phyloP scores from a whole-genome alignment of 2,113 vertebrate genomes.

The Mohoua ochrocephala region DNA sequence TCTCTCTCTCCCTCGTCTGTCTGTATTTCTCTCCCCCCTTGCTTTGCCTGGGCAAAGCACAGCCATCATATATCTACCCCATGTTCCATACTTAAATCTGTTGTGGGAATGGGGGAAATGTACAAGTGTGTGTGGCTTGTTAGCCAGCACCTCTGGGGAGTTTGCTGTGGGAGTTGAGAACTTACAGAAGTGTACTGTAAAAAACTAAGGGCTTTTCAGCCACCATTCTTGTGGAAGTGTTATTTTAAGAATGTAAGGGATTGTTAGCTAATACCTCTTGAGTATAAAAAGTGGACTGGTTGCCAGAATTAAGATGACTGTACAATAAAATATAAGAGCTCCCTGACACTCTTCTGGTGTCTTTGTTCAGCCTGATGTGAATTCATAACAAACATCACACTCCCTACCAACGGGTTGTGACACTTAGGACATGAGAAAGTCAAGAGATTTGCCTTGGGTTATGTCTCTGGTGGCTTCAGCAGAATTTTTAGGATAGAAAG shows the following conservation, averaged over 20 bases:
- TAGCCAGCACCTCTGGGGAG: neutral
- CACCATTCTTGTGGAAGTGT: neutral
- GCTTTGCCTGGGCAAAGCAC: neutral
- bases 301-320: neutral
- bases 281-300: neutral
- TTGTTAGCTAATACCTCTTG: neutral
- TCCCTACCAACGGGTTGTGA: neutral
- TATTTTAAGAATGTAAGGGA: neutral
- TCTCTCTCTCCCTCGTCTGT: neutral
- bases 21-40: accelerated
- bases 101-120: neutral
- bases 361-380: neutral
- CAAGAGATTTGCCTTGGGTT: neutral
- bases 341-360: accelerated
- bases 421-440: neutral
- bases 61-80: neutral
- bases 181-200: neutral
- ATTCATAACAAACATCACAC: neutral
- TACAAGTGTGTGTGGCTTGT: neutral
- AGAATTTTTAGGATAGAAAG: neutral
- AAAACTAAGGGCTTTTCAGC: neutral
- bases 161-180: neutral
- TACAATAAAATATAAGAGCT: neutral
- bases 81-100: accelerated
- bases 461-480: neutral